Conservation (phyloP, 2,888 invertebrate genomes). For the Koerneria pararmatus region DNA sequence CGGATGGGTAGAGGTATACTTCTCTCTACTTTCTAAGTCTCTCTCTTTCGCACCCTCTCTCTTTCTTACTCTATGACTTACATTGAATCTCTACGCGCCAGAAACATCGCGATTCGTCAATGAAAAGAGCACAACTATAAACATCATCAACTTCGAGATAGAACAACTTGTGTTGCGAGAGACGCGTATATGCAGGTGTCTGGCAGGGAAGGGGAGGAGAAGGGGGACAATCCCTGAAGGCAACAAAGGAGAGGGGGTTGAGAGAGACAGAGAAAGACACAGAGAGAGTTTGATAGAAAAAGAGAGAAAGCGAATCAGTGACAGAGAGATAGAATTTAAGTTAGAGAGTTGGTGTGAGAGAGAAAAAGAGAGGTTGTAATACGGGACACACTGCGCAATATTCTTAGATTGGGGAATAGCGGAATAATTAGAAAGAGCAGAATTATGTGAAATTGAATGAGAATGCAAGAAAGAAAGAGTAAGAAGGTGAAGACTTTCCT, state of each 20-base stretch:
- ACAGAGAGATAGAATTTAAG: constrained; percentile 1
- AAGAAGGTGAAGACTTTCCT: constrained; percentile 15
- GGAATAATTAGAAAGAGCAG: neutral
- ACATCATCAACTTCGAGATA: constrained; percentile 1
- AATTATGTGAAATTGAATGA: neutral
- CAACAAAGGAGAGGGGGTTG: neutral
- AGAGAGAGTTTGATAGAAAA: neutral
- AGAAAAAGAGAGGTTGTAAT: neutral
- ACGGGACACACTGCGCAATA: too few relatives aligned
- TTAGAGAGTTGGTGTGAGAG: neutral
- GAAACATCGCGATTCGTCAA: too few relatives aligned
- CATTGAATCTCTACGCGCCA: neutral
- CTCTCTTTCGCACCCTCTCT: constrained; percentile 3
- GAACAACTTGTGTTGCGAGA: too few relatives aligned
- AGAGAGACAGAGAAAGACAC: neutral
- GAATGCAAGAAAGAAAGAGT: neutral
- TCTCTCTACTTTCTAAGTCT: neutral
- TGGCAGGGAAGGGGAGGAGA: neutral
- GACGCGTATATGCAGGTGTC: neutral
- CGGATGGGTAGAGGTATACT: neutral
- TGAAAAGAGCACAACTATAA: constrained; percentile 5
- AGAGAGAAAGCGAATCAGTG: constrained; percentile 9
- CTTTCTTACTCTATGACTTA: neutral
- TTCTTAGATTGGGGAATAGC: too few relatives aligned
- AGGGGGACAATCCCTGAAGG: constrained; percentile 1